These are phyloP conservation scores for Sapayoa aenigma DNA, from an alignment of 2,113 vertebrate genomes.

Conservation along the genomic window DNA sequence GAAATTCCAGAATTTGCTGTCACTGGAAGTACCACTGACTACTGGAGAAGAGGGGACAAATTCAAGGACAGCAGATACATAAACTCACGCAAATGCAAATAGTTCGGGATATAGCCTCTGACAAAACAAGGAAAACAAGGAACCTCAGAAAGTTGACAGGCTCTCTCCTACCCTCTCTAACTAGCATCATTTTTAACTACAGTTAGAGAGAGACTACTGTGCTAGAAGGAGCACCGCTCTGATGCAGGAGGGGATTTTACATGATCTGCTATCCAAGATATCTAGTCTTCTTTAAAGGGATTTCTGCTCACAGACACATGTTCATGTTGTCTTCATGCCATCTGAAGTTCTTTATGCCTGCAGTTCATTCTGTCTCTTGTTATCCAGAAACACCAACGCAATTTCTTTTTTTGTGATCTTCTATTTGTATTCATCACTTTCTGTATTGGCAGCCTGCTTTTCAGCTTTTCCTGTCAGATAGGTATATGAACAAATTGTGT, in stretches of 20 bases:
- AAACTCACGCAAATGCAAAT: neutral
- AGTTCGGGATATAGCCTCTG: neutral
- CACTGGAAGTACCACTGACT: neutral
- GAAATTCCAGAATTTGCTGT: neutral
- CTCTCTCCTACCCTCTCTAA: neutral
- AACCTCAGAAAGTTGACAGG: neutral
- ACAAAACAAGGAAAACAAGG: neutral
- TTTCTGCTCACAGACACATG: neutral
- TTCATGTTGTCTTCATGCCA: neutral
- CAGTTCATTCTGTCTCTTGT: neutral
- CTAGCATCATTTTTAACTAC: neutral
- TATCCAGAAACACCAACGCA: neutral
- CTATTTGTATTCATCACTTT: neutral
- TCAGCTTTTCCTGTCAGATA: neutral
- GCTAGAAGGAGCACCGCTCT: accelerated
- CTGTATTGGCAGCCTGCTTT: neutral
- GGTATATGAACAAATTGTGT: neutral
- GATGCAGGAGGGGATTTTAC: neutral
- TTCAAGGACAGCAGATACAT: neutral
- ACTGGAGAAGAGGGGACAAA: neutral
- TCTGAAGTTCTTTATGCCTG: neutral
- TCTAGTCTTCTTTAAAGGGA: neutral
- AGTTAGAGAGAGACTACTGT: neutral
- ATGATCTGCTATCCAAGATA: neutral
- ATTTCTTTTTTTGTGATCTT: neutral